A percentile compares a stretch with the other conserved stretches of the same genome.
Evolutionary conservation across 2,797 vertebrate species (phyloP).

Genomic region (Echeneis naucrates): DNA sequence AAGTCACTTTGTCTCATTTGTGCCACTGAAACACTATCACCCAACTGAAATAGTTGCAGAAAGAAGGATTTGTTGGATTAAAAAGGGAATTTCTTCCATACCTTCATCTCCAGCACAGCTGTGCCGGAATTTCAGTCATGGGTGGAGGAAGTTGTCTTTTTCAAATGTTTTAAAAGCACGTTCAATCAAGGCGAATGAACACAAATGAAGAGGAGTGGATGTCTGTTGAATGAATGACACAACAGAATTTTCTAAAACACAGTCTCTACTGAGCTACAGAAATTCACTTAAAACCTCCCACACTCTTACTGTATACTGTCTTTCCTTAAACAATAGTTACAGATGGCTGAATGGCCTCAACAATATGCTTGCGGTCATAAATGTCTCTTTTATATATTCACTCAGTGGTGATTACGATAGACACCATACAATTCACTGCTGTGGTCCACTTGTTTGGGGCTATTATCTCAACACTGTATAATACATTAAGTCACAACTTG

Average conservation of each 20-base stretch:
- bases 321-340: conserved; percentile 48
- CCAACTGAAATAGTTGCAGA: conserved; percentile 12
- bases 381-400: conserved; percentile 50
- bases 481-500: conserved; percentile 47
- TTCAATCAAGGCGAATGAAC: not conserved
- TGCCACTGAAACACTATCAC: not conserved
- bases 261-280: conserved; percentile 17
- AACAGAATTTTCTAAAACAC: not conserved
- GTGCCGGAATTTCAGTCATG: not conserved
- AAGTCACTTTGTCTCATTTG: conserved; percentile 9
- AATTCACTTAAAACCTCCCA: conserved; percentile 37
- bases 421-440: conserved; percentile 7
- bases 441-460: conserved; percentile 38
- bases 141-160: conserved; percentile 6
- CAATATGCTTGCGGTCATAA: conserved; percentile 56
- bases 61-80: conserved; percentile 15
- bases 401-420: conserved; percentile 48
- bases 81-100: conserved; percentile 5
- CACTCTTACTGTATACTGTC: conserved; percentile 11
- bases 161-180: not conserved
- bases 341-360: conserved; percentile 49
- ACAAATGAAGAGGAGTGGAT: conserved; percentile 10
- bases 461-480: conserved; percentile 46
- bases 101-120: conserved; percentile 23
- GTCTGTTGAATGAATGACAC: conserved; percentile 20